Evolutionary conservation across 2,888 invertebrate genomes (phyloP), one percentile per base, ranked within the genome.

Genomic region (Nebria brevicollis): DNA sequence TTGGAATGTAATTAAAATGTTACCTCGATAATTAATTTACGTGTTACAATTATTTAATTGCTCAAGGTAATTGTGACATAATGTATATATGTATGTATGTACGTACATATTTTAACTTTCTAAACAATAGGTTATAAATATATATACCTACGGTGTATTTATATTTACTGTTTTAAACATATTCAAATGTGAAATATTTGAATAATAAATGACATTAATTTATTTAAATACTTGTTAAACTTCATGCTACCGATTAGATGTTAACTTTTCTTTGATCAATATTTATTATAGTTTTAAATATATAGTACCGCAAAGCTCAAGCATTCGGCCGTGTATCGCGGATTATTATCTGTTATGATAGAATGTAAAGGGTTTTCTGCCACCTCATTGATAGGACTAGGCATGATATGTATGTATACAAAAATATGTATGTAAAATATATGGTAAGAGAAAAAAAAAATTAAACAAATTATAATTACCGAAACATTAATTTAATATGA

Each of bases 11-110:
- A 75, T 80, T 80, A 70, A 66, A 74, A 80, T 74, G 80, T 80
- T 80, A 75, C 70, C 75, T 80, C 15, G 15, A 66, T 75, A 80
- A 80, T 80, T 80, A 80, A 80, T 80, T 72, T 80, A 80, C 80
- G 80, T 80, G 80, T 70, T 75, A 80, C 75, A 72, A 80, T 80
- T 80, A 75, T 74, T 74, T 79, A 79, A 79, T 79, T 75, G 74
- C 79, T 79, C 25, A 75, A 79, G 79, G 79, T 74, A 75, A 78
- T 78, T 70, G 72, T 41, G 66, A n/a, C 54, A 79, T 66, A 43
- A 74, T 77, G 42, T 43, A 43, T 68, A 20, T 66, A 66, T 66
- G 68, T 68, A 68, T 26, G 68, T 25, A 20, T 66, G 20, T 13
- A 25, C 8, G 66, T 66, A 66, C 42, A 77, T 20, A 15, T 75